Evolutionary conservation across 2,113 vertebrate genomes (phyloP), one percentile per base, ranked within the genome.

Genomic region (Nesogale talazaci): DNA sequence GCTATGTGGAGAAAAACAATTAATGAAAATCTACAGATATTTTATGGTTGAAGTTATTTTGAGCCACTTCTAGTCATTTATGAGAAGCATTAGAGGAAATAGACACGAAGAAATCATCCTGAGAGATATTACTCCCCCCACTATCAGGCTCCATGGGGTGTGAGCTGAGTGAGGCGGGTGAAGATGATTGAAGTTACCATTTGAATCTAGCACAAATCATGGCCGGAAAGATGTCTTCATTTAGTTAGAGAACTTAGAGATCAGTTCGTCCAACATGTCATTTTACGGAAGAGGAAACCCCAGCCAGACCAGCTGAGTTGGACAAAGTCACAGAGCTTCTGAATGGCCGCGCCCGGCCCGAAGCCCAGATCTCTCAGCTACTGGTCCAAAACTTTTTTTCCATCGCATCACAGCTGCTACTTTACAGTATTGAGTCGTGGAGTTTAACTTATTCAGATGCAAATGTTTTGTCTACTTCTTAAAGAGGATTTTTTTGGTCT

Each of bases 401-500:
- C 40, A 42, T 40, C 3, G 2, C 63, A 23, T 40, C 61, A 74
- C 94, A 93, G 96, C 86, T 95, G 95, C 90, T 10, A 17, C 88
- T 80, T 75, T n/a, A 17, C 52, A 93, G 70, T 9, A 5, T 20
- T 61, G 72, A 88, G 70, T 76, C 56, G 42, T 14, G 29, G 80
- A 25, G 29, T 63, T 67, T 75, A 11, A 10, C 70, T 86, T 78
- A 92, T 95, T 96, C 88, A 92, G 23, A 95, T 95, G 94, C 94
- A 93, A 93, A 93, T 93, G 56, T 42, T 78, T 14, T 42, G 70
- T 88, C 83, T 63, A 83, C 63, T 67, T 42, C 70, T 83, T 79
- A 27, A 42, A 70, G 16, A 25, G 83, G 57, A 36, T 56, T 10
- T 57, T 52, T 85, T 88, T 86, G 77, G 86, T 91, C 56, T 92